Base-by-base conservation (phyloP, 2,888 invertebrate species). In the Cremastinae sp. region DNA sequence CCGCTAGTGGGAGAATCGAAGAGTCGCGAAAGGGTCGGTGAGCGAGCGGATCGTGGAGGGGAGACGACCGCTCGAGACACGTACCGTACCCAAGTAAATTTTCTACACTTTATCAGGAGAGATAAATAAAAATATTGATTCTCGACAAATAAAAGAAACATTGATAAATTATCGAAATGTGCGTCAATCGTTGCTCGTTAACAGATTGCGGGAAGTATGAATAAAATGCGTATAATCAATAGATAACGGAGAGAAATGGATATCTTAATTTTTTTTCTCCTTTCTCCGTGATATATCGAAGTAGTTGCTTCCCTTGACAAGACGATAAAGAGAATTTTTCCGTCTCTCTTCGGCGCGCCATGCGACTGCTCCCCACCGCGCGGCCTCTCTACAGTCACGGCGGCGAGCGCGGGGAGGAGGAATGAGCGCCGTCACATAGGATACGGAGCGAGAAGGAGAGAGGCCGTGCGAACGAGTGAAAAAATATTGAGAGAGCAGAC, bases 381-480 rank as follows among this genome's bases (percentile, higher is more conserved):
- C 1, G 20, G 10, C 28, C 28, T 5, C 28, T 28, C 28, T 2
- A 2, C 28, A 28, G 28, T 28, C 28, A 5, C 5, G 22, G 8
- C 28, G 59, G 14, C 1, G 18, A 49, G 61, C 37, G n/a, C 47
- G 37, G 16, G 39, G 47, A 4, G 51, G 20, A 37, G 9, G 18
- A 18, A 35, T n/a, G 49, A 14, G 5, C 39, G 41, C 41, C 22
- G 16, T 56, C 28, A 12, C 35, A 35, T 18, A 8, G 39, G 64
- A 20, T 49, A 39, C 22, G 12, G 68, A 39, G 55, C 49, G 64
- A 74, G 47, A 66, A 45, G 61, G 58, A 64, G 22, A 45, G 53
- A 66, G 45, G 9, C 43, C 22, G 47, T 65, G 51, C 22, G 28
- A 69, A 51, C 56, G 59, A 28, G 28, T 28, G 28, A 28, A 28